Percentiles rank a stretch among this genome's conserved stretches.
Evolutionary conservation across 2,888 invertebrate genomes (phyloP).

Genomic region (Latheticus oryzae): DNA sequence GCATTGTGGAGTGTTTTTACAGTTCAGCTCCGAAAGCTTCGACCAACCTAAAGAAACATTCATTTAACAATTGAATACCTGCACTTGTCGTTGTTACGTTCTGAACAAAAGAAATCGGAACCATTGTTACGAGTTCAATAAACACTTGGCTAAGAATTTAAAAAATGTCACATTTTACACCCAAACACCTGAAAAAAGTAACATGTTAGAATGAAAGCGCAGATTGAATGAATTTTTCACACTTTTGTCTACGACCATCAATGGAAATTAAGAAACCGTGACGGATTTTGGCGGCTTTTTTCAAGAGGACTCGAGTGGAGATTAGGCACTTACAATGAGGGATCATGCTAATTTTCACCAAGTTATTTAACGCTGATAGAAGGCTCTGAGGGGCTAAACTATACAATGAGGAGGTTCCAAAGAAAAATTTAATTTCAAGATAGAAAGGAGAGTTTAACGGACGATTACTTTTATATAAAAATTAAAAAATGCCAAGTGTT

Average conservation of each 20-base stretch:
- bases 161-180: constrained; percentile 54
- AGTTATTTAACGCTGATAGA: no score
- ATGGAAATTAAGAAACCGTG: constrained; percentile 31
- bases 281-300: constrained; percentile 26
- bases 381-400: no score
- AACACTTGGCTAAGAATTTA: constrained; percentile 50
- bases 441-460: no score
- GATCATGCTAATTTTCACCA: no score
- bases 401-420: no score
- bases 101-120: constrained; percentile 48
- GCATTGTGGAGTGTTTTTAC: constrained; percentile 41
- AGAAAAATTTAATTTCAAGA: no score
- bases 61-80: constrained; percentile 47
- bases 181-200: constrained; percentile 46
- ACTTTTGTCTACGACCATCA: constrained; percentile 13
- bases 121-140: constrained; percentile 49
- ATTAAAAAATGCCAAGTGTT: no score
- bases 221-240: constrained; percentile 26
- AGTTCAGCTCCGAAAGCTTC: no score
- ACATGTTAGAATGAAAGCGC: no score
- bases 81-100: constrained; percentile 38
- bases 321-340: no score
- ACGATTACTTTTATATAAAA: no score
- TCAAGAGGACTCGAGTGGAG: no score
- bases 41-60: constrained; percentile 42